Base-by-base conservation (phyloP, 2,797 vertebrate species). In the Eulemur rubriventer region DNA sequence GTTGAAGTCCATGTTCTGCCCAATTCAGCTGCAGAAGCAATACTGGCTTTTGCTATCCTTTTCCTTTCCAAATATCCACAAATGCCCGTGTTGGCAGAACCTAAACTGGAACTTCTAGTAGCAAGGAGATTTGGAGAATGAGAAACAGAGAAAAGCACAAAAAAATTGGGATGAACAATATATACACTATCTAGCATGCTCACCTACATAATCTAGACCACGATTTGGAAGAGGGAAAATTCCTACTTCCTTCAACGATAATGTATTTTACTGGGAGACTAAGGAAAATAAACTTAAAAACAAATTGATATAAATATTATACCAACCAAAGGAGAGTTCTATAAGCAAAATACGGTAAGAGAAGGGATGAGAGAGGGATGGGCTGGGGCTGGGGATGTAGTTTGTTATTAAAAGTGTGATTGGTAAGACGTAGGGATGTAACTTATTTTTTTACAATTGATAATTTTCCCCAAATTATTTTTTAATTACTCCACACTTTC, bases 401-500 rank as follows among this genome's bases (percentile, higher is more conserved):
- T 61, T 48, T 8, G 9, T 63, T 84, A 79, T 63, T 75, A 52
- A 33, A 57, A n/a, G 41, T 33, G 1, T 81, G 10, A 69, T 33
- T 76, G 5, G 28, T 57, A 18, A 41, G 35, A 75, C 4, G 6
- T 59, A 22, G 35, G 13, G 11, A 46, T 89, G 7, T 46, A 85
- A 75, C 7, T 46, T 79, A 33, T 78, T 78, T 76, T 83, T 76
- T 48, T 38, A 38, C 3, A 28, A 30, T 46, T 61, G 10, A 69
- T 55, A 12, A 18, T 84, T 83, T 80, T 82, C 52, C 52, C 8
- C 14, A 28, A 59, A 28, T 94, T 82, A 61, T 69, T 79, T 84
- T 46, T 75, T 57, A 78, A 86, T 59, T 80, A 85, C 20, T 75
- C 4, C 3, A 61, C 22, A 65, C 11, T 61, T 95, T 12, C 4